These are phyloP conservation scores for Neopipo cinnamomea DNA, from an alignment of 2,113 vertebrate species.

Conservation along the genomic window DNA sequence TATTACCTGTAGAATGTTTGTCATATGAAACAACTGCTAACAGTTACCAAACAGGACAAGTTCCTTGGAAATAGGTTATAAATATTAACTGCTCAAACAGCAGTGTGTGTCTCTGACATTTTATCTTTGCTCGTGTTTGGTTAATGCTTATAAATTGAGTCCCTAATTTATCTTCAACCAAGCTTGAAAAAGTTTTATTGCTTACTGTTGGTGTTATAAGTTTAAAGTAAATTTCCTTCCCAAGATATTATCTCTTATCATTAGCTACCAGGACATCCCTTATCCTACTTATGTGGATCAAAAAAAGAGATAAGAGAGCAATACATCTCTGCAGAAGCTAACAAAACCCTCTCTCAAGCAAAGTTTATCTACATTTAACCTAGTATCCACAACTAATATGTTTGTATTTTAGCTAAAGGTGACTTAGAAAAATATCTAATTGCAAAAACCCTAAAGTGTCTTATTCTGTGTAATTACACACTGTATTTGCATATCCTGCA, in stretches of 20 bases:
- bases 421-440: not conserved
- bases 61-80: not conserved
- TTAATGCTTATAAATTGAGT: not conserved
- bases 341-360: not conserved
- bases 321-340: not conserved
- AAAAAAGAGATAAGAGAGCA: not conserved
- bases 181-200: not conserved
- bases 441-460: not conserved
- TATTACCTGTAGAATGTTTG: not conserved
- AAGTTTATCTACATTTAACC: not conserved
- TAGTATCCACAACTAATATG: not conserved
- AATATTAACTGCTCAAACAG: not conserved
- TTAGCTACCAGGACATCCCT: not conserved
- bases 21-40: not conserved
- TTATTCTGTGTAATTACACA: not conserved
- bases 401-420: not conserved
- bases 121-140: not conserved
- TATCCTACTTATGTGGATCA: not conserved
- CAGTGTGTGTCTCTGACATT: not conserved
- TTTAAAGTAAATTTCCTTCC: not conserved
- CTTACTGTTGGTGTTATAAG: not conserved
- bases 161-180: not conserved
- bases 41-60: not conserved
- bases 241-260: not conserved
- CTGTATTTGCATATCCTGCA: not conserved